phyloP scores from a whole-genome alignment of 1,140 invertebrate genomes.

The Macrobrachium nipponense region DNA sequence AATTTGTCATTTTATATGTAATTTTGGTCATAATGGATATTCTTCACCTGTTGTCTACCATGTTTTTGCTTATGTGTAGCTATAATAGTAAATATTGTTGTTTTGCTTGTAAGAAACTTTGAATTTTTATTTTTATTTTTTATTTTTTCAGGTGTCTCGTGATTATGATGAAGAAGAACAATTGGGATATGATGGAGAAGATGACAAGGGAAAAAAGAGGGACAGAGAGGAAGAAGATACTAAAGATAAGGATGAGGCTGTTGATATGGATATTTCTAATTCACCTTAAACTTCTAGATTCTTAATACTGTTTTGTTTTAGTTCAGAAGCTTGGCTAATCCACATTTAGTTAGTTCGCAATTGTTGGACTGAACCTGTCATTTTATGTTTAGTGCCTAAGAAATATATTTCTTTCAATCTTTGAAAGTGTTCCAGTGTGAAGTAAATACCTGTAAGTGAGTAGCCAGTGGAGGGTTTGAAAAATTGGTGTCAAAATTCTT shows the following conservation, averaged over 20 bases:
- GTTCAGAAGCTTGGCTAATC: neutral
- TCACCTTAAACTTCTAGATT: slow-evolving; percentile 22
- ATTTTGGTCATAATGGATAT: too few species aligned
- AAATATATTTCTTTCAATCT: too few species aligned
- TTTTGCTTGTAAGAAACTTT: neutral
- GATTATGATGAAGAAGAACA: slow-evolving; percentile 59
- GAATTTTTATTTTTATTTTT: neutral
- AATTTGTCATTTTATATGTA: too few species aligned
- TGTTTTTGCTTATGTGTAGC: neutral
- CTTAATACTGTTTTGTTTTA: neutral
- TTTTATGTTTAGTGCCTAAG: too few species aligned
- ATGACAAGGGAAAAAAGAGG: slow-evolving; percentile 43
- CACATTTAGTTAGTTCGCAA: too few species aligned
- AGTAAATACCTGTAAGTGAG: too few species aligned
- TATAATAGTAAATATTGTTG: neutral
- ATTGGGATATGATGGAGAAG: slow-evolving; percentile 52
- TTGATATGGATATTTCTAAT: slow-evolving; percentile 56
- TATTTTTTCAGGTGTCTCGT: slow-evolving; percentile 37
- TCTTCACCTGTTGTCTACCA: too few species aligned
- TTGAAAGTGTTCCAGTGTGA: too few species aligned
- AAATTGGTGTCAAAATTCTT: too few species aligned
- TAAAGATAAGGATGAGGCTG: slow-evolving; percentile 52
- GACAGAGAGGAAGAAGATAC: slow-evolving; percentile 52
- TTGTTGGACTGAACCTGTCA: too few species aligned
- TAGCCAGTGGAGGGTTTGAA: too few species aligned